A percentile compares a stretch with the other conserved stretches of the same genome.
Conservation (phyloP, 2,888 invertebrate genomes). For the Drosophila quasianomalipes region DNA sequence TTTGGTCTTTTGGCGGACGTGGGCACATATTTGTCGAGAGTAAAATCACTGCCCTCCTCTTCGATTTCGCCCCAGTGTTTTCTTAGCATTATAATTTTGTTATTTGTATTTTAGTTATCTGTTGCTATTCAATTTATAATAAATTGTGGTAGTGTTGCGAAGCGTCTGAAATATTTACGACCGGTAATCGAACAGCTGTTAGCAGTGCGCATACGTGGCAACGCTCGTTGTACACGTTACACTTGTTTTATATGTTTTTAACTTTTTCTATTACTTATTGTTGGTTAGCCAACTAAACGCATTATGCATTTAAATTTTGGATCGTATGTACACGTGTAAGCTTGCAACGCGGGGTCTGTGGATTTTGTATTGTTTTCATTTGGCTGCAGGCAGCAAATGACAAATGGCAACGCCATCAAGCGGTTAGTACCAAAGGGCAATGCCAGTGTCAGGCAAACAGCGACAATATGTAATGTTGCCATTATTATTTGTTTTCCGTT, state of each 20-base stretch:
- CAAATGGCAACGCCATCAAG: constrained; percentile 43
- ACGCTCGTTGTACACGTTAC: constrained; percentile 42
- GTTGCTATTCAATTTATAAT: constrained; percentile 4
- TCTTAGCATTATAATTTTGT: constrained; percentile 40
- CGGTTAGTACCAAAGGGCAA: constrained; percentile 38
- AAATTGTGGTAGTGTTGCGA: constrained; percentile 13
- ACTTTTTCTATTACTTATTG: not conserved
- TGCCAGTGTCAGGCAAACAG: constrained; percentile 42
- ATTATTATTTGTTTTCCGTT: constrained; percentile 48
- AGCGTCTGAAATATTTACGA: not conserved
- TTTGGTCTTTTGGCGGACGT: constrained; percentile 69
- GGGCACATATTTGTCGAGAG: constrained; percentile 58
- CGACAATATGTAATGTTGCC: constrained; percentile 60
- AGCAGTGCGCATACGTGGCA: constrained; percentile 41
- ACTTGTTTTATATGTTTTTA: constrained; percentile 6
- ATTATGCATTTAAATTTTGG: not conserved
- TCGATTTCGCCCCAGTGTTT: constrained; percentile 63
- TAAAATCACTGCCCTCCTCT: constrained; percentile 41
- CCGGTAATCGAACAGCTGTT: constrained; percentile 19
- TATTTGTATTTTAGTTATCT: not conserved
- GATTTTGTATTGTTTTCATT: not conserved
- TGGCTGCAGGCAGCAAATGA: not conserved
- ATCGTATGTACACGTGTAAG: constrained; percentile 18
- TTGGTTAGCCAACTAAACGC: not conserved
- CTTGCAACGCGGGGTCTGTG: not conserved